A percentile compares a stretch with the other conserved stretches of the same genome.
phyloP scores from a whole-genome alignment of 2,113 vertebrate species.

The Thalassoma bifasciatum region DNA sequence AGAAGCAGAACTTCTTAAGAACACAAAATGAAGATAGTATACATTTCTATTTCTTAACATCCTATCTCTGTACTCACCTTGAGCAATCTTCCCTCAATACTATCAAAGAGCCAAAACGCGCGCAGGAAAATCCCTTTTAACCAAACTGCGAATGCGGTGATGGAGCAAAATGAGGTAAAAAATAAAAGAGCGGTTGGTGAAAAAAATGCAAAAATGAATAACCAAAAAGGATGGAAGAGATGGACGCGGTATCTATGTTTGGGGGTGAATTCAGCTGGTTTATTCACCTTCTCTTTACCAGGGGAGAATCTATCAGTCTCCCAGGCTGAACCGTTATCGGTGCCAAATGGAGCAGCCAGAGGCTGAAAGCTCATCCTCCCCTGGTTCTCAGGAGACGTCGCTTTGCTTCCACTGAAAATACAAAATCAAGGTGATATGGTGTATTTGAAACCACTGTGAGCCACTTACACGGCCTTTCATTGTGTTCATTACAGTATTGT shows the following conservation, averaged over 20 bases:
- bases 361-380: slow-evolving; percentile 55
- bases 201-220: slow-evolving; percentile 32
- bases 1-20: background rate
- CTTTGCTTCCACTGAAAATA: slow-evolving; percentile 80
- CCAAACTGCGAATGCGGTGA: slow-evolving; percentile 16
- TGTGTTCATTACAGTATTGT: background rate
- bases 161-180: slow-evolving; percentile 41
- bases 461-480: background rate
- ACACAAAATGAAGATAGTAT: no score
- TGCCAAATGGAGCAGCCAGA: slow-evolving; percentile 82
- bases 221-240: slow-evolving; percentile 40
- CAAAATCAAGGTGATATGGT: slow-evolving; percentile 73
- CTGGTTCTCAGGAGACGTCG: slow-evolving; percentile 68
- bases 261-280: slow-evolving; percentile 43
- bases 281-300: slow-evolving; percentile 82
- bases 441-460: slow-evolving; percentile 23
- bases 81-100: background rate
- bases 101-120: background rate
- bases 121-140: slow-evolving; percentile 21
- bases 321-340: slow-evolving; percentile 78
- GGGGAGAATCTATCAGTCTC: slow-evolving; percentile 70
- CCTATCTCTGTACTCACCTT: slow-evolving; percentile 10
- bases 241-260: slow-evolving; percentile 17
- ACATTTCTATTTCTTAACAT: background rate
- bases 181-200: slow-evolving; percentile 31